These are phyloP conservation scores for Meta bourneti DNA, from an alignment of 2,888 invertebrate species.

Conservation along the genomic window DNA sequence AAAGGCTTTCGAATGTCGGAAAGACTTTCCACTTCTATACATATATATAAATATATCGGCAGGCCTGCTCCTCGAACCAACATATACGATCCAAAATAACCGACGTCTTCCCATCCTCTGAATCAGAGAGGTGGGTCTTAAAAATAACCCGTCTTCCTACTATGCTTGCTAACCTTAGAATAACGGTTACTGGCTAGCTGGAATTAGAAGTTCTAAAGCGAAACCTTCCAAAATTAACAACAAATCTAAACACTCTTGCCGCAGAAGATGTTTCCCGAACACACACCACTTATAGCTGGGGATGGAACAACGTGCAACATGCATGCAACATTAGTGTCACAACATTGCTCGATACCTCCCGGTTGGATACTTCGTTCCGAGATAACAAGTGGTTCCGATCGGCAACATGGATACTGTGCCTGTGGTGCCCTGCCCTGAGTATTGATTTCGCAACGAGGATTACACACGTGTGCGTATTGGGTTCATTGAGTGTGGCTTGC, in stretches of 20 bases:
- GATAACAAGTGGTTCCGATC: constrained; percentile 5
- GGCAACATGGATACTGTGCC: too few species aligned
- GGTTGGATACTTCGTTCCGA: constrained; percentile 10
- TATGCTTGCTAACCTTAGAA: constrained; percentile 76
- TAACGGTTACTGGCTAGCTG: constrained; percentile 77
- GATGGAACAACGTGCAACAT: constrained; percentile 49
- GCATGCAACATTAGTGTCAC: constrained; percentile 28
- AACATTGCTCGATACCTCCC: constrained; percentile 21
- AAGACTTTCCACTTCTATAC: constrained; percentile 71
- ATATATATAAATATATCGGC: constrained; percentile 76
- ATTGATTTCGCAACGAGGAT: too few species aligned
- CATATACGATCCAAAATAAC: constrained; percentile 77
- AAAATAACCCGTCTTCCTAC: constrained; percentile 77
- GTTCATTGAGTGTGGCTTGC: too few species aligned
- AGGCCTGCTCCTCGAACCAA: constrained; percentile 66
- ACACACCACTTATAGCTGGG: constrained; percentile 67
- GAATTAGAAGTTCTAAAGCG: constrained; percentile 77
- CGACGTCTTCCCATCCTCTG: constrained; percentile 69
- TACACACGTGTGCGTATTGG: too few species aligned
- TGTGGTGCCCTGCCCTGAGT: too few species aligned
- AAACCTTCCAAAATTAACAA: constrained; percentile 77
- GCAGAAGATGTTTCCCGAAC: constrained; percentile 66
- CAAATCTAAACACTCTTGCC: constrained; percentile 76
- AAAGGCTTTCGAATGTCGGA: constrained; percentile 23
- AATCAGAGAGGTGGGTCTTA: constrained; percentile 76